Evolutionary conservation across 2,113 vertebrate genomes (phyloP).

Genomic region (Podilymbus podiceps): DNA sequence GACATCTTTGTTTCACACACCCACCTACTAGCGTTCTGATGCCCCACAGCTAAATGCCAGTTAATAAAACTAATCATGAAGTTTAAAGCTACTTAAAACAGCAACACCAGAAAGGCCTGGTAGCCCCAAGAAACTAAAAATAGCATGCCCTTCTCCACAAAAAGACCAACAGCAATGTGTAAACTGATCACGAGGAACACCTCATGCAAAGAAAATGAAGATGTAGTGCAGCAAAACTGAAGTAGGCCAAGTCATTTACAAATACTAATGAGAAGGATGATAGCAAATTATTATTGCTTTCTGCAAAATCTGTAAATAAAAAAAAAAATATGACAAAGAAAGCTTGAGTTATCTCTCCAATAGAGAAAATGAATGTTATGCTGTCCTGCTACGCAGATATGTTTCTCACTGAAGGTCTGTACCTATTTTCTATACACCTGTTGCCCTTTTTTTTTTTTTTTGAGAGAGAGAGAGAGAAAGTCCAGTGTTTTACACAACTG

Average conservation of each 20-base stretch:
- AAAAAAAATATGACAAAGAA: background rate
- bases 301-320: background rate
- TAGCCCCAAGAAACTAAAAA: slow-evolving; percentile 46
- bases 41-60: slow-evolving; percentile 1
- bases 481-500: background rate
- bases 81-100: background rate
- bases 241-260: background rate
- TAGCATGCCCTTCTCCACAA: slow-evolving; percentile 43
- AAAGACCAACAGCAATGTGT: background rate
- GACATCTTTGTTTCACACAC: background rate
- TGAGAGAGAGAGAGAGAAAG: background rate
- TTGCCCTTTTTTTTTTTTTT: background rate
- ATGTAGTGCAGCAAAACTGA: background rate
- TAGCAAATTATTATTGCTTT: background rate
- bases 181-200: slow-evolving; percentile 32
- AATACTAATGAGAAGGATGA: background rate
- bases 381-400: background rate
- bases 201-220: background rate
- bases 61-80: background rate
- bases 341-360: background rate
- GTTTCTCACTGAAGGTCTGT: background rate
- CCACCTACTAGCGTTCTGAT: background rate
- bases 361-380: accelerated
- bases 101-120: background rate
- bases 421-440: background rate